phyloP scores from a whole-genome alignment of 2,113 vertebrate species.

The Paramisgurnus dabryanus region DNA sequence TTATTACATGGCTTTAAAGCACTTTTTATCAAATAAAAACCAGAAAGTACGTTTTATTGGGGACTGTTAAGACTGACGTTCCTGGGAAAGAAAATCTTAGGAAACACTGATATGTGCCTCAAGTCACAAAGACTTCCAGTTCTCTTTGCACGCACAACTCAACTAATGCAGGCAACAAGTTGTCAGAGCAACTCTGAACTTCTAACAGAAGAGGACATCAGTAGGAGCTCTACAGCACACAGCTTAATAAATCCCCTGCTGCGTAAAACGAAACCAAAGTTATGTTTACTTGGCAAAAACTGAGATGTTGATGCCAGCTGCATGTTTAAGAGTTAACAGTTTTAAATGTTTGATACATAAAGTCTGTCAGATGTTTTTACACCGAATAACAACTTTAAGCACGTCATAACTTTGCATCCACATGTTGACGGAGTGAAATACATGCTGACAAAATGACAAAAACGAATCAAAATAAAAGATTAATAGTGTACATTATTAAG shows the following conservation, averaged over 20 bases:
- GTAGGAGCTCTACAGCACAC: not conserved
- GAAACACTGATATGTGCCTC: not conserved
- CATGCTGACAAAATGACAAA: not conserved
- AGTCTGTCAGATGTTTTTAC: not conserved
- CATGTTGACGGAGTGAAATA: not conserved
- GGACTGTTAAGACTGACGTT: not conserved
- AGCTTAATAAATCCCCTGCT: constrained; percentile 31
- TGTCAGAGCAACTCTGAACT: constrained; percentile 22
- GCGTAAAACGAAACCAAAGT: constrained; percentile 6
- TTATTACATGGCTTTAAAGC: not conserved
- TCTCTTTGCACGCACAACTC: not conserved
- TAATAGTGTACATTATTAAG: too few species aligned
- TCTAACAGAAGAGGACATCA: constrained; percentile 5
- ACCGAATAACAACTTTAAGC: not conserved
- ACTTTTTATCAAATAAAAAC: too few species aligned
- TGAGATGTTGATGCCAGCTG: constrained; percentile 17
- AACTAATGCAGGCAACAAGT: not conserved
- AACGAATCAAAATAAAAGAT: too few species aligned
- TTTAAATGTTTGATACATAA: constrained; percentile 1
- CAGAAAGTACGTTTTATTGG: too few species aligned
- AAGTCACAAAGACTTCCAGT: constrained; percentile 5
- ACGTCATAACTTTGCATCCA: not conserved
- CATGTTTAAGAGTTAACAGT: not conserved
- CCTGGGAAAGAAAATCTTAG: not conserved
- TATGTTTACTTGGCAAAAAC: constrained; percentile 25